A percentile compares a stretch with the other conserved stretches of the same genome.
Conservation (phyloP, 1,140 invertebrate genomes). For the Drosophila kohkoa region DNA sequence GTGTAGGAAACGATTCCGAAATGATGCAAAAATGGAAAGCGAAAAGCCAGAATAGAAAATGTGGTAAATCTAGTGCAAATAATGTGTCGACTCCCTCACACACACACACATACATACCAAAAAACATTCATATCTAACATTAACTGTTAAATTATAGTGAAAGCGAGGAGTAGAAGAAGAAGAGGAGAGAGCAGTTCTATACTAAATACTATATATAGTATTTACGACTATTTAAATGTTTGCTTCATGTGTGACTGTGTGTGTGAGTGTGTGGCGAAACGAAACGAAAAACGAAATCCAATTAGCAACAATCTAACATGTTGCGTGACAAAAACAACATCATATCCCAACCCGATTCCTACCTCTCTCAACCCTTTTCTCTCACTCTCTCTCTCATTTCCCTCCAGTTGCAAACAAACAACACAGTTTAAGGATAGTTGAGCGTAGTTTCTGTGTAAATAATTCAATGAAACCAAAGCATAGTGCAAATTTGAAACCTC, state of each 20-base stretch:
- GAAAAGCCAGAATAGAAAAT: slow-evolving; percentile 26
- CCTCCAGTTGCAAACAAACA: slow-evolving; percentile 2
- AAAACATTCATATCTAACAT: slow-evolving; percentile 33
- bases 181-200: slow-evolving; percentile 3
- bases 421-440: slow-evolving; percentile 39
- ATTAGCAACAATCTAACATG: slow-evolving; percentile 63
- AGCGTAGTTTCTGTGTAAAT: slow-evolving; percentile 72
- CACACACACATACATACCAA: not conserved
- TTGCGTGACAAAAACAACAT: slow-evolving; percentile 48
- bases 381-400: not conserved
- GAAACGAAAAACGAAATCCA: slow-evolving; percentile 51
- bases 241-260: slow-evolving; percentile 25
- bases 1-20: slow-evolving; percentile 21
- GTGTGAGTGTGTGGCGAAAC: not conserved
- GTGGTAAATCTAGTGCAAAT: slow-evolving; percentile 55
- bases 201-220: not conserved
- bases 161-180: not conserved
- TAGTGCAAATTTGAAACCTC: slow-evolving; percentile 56
- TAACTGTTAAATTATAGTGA: slow-evolving; percentile 38
- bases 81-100: slow-evolving; percentile 28
- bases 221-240: slow-evolving; percentile 33
- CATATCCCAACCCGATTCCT: slow-evolving; percentile 24
- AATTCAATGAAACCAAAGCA: slow-evolving; percentile 58
- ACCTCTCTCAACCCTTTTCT: not conserved
- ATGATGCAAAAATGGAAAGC: not conserved